phyloP scores from a whole-genome alignment of 2,113 vertebrate genomes.

The Rhinichthys klamathensis region DNA sequence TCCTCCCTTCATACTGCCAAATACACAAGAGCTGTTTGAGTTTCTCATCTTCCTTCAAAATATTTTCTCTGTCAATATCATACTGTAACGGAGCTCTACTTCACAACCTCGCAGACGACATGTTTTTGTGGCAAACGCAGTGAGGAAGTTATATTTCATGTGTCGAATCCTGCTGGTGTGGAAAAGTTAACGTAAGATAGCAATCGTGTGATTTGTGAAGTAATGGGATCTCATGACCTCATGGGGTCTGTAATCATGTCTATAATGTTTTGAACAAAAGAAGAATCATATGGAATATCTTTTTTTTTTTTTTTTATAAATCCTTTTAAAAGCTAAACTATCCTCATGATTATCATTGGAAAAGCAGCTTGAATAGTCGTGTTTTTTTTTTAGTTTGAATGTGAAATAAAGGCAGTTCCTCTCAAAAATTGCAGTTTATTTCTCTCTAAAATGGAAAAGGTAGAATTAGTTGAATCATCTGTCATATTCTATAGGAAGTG shows the following conservation, averaged over 20 bases:
- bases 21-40: background rate
- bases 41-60: background rate
- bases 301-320: background rate
- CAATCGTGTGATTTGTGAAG: background rate
- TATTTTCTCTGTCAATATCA: slow-evolving; percentile 5
- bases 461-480: slow-evolving; percentile 75
- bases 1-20: slow-evolving; percentile 6
- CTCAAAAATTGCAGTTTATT: slow-evolving; percentile 32
- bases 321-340: background rate
- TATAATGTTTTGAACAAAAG: background rate
- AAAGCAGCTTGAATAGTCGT: background rate
- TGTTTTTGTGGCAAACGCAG: background rate
- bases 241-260: background rate
- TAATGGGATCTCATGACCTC: background rate
- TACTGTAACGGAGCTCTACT: background rate
- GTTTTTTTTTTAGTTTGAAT: background rate
- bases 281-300: background rate
- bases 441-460: slow-evolving; percentile 61
- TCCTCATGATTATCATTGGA: background rate
- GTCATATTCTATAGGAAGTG: slow-evolving; percentile 78
- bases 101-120: background rate
- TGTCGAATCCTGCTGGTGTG: background rate
- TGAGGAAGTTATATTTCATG: background rate
- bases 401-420: slow-evolving; percentile 5
- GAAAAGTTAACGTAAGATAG: background rate